Base-by-base conservation (phyloP, 2,888 invertebrate species). In the Dicyrtoma fusca region DNA sequence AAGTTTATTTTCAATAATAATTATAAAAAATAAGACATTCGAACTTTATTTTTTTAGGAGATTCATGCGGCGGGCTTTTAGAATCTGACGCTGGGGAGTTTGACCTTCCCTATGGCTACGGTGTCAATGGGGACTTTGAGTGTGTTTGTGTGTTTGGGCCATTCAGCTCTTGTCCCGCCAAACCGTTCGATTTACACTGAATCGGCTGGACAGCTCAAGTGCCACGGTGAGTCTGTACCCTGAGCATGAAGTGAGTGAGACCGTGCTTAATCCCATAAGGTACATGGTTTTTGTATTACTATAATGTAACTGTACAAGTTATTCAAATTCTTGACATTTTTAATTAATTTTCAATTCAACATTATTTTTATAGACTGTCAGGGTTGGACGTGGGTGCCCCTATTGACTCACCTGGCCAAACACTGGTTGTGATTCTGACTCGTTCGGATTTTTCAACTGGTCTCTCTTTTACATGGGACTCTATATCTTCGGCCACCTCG, bases 71-170 rank as follows among this genome's bases (percentile, higher is more conserved):
- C 2, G 53, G 53, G 2, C 21, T 53, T 2, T 8, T 53, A 4
- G 53, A 53, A 8, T 17, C 53, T 1, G 53, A 53, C 19, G 53
- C 19, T 1, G 53, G 53, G 4, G n/a, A n/a, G 4, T 19, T 53
- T 17, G 53, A 53, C 11, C 21, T 53, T 19, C 53, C 53, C 11
- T 1, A 21, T 53, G 53, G 53, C 1, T 11, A 19, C 14, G 3
- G 8, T 10, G 1, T 17, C 19, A 17, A 10, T 21, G 53, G 19
- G 3, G 53, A 19, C 8, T 19, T 1, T 2, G 21, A 17, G 3
- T 53, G 53, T 53, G 53, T 53, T 3, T 53, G 3, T 53, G 53
- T 53, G 53, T 53, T 3, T 53, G 53, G 53, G 19, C 19, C 53
- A 53, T 53, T 21, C 17, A 53, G 19, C 21, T 53, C 10, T 53